Base-by-base conservation (phyloP, 2,888 invertebrate species). In the Caenorhabditis sp. region DNA sequence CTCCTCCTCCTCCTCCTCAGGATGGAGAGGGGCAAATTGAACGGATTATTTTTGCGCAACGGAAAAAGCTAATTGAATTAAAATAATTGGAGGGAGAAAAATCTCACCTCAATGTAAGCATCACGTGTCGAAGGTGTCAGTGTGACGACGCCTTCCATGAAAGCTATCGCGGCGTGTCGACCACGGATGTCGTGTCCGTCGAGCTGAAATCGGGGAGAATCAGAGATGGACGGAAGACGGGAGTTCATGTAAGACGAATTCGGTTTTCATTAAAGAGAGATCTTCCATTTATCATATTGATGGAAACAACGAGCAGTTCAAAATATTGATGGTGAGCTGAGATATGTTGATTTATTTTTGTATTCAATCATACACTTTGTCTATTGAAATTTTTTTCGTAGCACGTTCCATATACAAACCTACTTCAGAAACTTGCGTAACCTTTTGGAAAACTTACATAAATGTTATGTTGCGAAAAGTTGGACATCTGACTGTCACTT, bases 51-150 rank as follows among this genome's bases (percentile, higher is more conserved):
- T 31, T 44, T 58, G 58, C 59, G 70, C 51, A 24, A 47, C 44
- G 22, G 31, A 16, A 8, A 6, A 41, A 59, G 31, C 47, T 61
- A 51, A 49, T 51, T 5, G 22, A 63, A 31, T 66, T 51, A 51
- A 8, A 66, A 49, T 66, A 49, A 66, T 51, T 66, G 14, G 3
- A 35, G 3, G 54, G 31, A 28, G 14, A 31, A 31, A 56, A 35
- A n/a, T 51, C 80, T 76, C 51, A 88, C 87, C 93, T 96, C 97
- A 38, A 97, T 96, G 92, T 97, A 95, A 14, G 98, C 97, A 93
- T 97, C 97, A 31, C 96, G 94, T 92, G 96, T 96, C 90, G 96
- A 95, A 10, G 98, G 98, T 35, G 98, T 98, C 56, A 98, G 95
- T 2, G 96, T 95, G 88, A 97, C 97, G 82, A 97, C 96, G 68